Base-by-base conservation (phyloP, 37 sponge, comb jelly and placozoan species). In the Axinella damicornis region DNA sequence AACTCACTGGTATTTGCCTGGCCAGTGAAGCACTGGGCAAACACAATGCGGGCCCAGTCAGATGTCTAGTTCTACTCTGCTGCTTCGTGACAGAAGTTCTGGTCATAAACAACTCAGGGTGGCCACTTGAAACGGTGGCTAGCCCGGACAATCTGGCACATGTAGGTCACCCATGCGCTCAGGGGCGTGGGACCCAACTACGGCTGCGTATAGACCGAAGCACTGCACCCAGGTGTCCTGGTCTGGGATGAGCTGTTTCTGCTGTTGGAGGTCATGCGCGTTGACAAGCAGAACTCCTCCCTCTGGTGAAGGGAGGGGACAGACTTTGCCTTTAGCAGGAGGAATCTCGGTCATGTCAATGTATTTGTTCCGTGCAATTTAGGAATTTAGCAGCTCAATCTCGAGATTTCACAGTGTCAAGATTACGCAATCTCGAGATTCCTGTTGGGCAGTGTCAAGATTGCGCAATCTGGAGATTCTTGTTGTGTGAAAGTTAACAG, bases 11-110 rank as follows among this genome's bases (percentile, higher is more conserved):
- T 18, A 5, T 30, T 37, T 53, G 25, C 53, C 54, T 30, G 22
- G 54, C 53, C 53, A 73, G 53, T 73, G 53, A 73, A 73, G 16
- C 53, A 22, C 54, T 46, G 73, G 5, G 73, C 46, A 17, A 30
- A 73, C 22, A 73, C 53, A 4, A 41, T 28, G 46, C 46, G 46
- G 9, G 46, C 46, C 46, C 46, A 62, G 64, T 28, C 27, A 62
- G 64, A 62, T 6, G 64, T 28, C 28, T 28, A 12, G 28, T 27
- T 27, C 4, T 11, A 12, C 27, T 62, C 64, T 62, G 64, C 64
- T 6, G 28, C 64, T 62, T 24, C 24, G 5, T 62, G 64, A 5
- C 64, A 5, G 11, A 62, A 62, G 64, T 62, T 62, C 12, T 62
- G 64, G 11, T 62, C 64, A 11, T 28, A 62, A 62, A 62, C 12